Base-by-base conservation (phyloP, 2,113 vertebrate species). In the Forbesichthys papilliferus region DNA sequence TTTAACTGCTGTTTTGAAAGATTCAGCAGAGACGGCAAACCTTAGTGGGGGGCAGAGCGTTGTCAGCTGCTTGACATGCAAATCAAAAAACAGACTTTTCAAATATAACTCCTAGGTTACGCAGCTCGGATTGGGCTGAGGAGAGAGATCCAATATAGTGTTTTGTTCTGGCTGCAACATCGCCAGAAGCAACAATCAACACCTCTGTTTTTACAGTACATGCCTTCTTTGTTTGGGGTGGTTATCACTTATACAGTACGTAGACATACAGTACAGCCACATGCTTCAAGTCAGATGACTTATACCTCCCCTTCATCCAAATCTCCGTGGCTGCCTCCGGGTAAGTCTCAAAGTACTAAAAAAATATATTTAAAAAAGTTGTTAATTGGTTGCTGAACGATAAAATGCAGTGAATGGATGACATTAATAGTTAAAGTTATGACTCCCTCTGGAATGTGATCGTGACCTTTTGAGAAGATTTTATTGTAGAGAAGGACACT, bases 141-240 rank as follows among this genome's bases (percentile, higher is more conserved):
- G 20, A 20, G 20, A 20, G 20, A 1, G 1, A 20, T 20, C 20
- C 20, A 20, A 20, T 20, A 20, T 1, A 20, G 27, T 27, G 27
- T 27, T 27, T 27, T 27, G 3, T 27, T 27, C 27, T 27, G 20
- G 27, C 27, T 3, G 27, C 27, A 27, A 27, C 27, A 27, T 27
- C 27, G 1, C 2, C 27, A 27, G 27, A 27, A 3, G 27, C 27
- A 27, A 27, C 27, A 27, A 27, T 27, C 27, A 27, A 20, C 20
- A 20, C 20, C 20, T 20, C 20, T 20, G 20, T 20, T 20, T 20
- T 20, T 13, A 68, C 4, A 42, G 36, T 7, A 42, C 66, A 51
- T 18, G 69, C 67, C 59, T 77, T 66, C 82, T 86, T 87, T 85
- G 77, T 86, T 84, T 85, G 71, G 54, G 13, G 70, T 66, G 83